A percentile compares a stretch with the other conserved stretches of the same genome.
Conservation (phyloP, 2,113 vertebrate genomes). For the Spheniscus mendiculus region DNA sequence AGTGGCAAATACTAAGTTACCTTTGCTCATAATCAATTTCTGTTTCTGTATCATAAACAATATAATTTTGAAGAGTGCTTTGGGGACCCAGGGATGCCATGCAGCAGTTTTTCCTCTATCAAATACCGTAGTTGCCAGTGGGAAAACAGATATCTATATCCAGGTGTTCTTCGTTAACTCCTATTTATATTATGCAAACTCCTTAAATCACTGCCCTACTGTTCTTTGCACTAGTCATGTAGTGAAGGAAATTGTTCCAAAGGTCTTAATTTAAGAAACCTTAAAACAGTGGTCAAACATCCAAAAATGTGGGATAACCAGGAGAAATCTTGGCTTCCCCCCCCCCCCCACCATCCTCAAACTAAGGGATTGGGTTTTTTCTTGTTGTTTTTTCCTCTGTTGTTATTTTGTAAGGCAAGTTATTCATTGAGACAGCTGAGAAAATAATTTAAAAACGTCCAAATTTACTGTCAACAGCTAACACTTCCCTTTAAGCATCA, state of each 20-base stretch:
- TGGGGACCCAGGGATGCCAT: neutral
- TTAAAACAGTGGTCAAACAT: neutral
- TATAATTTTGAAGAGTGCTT: neutral
- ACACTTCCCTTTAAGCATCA: neutral
- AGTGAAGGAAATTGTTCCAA: neutral
- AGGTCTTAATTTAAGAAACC: neutral
- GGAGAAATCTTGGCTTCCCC: neutral
- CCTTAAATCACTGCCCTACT: neutral
- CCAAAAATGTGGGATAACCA: neutral
- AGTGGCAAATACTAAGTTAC: neutral
- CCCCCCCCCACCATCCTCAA: fast-evolving
- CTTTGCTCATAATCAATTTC: neutral
- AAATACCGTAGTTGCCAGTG: neutral
- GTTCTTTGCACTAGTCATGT: neutral
- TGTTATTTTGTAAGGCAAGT: neutral
- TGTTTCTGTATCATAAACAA: neutral
- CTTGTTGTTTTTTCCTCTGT: fast-evolving
- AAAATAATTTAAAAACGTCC: neutral
- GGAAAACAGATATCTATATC: neutral
- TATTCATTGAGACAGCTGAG: neutral
- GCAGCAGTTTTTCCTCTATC: neutral
- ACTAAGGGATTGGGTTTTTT: neutral
- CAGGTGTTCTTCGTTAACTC: neutral
- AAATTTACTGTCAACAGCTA: neutral
- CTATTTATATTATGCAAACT: neutral